Evolutionary conservation across 2,797 vertebrate species (phyloP).

Genomic region (Erithacus rubecula): DNA sequence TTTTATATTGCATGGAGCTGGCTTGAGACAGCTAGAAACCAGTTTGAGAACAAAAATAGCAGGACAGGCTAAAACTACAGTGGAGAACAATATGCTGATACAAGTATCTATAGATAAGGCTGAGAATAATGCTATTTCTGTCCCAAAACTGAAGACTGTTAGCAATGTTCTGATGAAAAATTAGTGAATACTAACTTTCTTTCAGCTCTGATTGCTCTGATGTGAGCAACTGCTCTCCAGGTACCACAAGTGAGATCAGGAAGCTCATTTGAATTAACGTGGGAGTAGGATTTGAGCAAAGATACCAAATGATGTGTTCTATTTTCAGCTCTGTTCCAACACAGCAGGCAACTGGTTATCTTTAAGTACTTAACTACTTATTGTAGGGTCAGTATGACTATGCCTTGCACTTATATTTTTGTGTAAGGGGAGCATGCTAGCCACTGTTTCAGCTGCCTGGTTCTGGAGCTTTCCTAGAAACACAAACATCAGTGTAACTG

Average conservation of each 20-base stretch:
- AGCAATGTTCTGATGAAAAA: not conserved
- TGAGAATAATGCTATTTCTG: not conserved
- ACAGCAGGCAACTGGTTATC: not conserved
- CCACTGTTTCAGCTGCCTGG: not conserved
- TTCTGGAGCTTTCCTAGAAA: not conserved
- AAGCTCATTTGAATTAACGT: not conserved
- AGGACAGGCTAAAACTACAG: not conserved
- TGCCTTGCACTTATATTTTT: not conserved
- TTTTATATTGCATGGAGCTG: not conserved
- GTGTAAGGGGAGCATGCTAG: not conserved
- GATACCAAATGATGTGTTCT: not conserved
- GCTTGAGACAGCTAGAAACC: not conserved
- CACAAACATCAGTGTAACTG: not conserved
- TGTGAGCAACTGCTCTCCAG: not conserved
- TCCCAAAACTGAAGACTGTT: not conserved
- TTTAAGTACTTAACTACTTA: not conserved
- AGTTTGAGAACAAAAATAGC: not conserved
- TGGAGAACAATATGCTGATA: not conserved
- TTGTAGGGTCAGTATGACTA: not conserved
- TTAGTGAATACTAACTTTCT: not conserved
- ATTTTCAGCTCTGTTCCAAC: not conserved
- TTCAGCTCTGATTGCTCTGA: not conserved
- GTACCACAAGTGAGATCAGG: not conserved
- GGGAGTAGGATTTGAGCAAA: conserved; percentile 1
- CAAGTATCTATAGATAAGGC: not conserved